These are phyloP conservation scores for Drosophila quinaria DNA, from an alignment of 2,888 invertebrate species.

Conservation along the genomic window DNA sequence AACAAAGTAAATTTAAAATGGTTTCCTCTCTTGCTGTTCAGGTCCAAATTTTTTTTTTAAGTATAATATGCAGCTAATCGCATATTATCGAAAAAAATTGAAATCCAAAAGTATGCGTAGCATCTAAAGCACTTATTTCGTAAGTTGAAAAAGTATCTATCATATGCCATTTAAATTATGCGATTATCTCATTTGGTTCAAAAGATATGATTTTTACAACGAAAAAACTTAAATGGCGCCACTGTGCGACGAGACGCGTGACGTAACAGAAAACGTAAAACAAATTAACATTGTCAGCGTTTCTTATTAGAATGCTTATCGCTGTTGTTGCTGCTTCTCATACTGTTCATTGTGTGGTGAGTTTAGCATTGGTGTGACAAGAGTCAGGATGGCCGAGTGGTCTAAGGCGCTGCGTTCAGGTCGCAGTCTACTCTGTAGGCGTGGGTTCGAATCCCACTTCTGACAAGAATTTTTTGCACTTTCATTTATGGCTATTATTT, in stretches of 20 bases:
- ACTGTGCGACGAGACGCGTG: neutral
- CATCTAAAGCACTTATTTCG: too few species aligned
- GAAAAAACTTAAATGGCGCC: too few species aligned
- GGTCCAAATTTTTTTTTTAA: too few species aligned
- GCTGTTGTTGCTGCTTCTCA: neutral
- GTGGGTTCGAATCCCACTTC: conserved; percentile 68
- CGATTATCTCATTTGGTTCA: too few species aligned
- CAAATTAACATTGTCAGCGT: neutral
- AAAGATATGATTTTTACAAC: too few species aligned
- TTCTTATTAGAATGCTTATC: neutral
- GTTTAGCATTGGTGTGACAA: fast-evolving
- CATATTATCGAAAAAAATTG: too few species aligned
- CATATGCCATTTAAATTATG: too few species aligned
- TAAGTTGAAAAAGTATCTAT: too few species aligned
- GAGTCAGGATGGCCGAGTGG: conserved; percentile 66
- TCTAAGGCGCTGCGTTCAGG: conserved; percentile 69
- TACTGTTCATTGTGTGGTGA: neutral
- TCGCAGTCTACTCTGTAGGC: conserved; percentile 69
- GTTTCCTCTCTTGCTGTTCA: too few species aligned
- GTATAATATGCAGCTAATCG: too few species aligned
- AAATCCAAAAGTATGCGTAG: too few species aligned
- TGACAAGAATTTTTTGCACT: conserved; percentile 40
- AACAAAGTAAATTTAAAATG: too few species aligned
- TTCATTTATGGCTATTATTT: conserved; percentile 11
- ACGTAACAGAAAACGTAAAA: conserved; percentile 1